Conservation (phyloP, 1,140 invertebrate species). For the Cataglyphis hispanica region DNA sequence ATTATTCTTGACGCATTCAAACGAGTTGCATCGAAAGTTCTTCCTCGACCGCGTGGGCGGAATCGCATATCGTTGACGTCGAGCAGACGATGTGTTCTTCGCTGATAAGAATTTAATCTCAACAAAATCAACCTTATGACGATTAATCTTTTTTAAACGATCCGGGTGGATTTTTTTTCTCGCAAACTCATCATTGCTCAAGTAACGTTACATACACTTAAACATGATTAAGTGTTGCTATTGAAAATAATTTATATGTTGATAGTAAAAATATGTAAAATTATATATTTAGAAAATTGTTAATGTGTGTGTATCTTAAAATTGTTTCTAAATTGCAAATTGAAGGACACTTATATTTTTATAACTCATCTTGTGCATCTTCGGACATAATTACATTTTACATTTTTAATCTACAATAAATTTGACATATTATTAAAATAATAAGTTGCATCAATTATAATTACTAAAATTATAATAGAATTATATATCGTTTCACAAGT, state of each 20-base stretch:
- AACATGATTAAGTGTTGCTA: neutral
- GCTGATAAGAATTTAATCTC: conserved; percentile 50
- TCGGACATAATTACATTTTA: neutral
- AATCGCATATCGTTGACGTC: conserved; percentile 29
- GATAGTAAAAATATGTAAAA: neutral
- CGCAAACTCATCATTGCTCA: neutral
- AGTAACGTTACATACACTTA: neutral
- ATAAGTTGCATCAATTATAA: neutral
- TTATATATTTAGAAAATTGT: neutral
- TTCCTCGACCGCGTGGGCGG: conserved; percentile 35
- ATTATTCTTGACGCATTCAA: conserved; percentile 15
- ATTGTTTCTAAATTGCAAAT: neutral
- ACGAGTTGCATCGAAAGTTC: conserved; percentile 27
- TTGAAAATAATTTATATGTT: neutral
- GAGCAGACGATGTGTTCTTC: conserved; percentile 2
- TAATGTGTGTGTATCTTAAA: neutral
- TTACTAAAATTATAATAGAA: neutral
- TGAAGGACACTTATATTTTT: neutral
- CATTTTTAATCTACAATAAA: neutral
- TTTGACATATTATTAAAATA: neutral
- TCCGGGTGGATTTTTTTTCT: neutral
- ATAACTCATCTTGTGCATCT: neutral
- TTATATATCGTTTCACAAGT: neutral
- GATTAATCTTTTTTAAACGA: conserved; percentile 51
- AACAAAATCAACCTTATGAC: conserved; percentile 30